phyloP scores from a whole-genome alignment of 53 echinoderm and acorn worm genomes.

The Luidia sarsii region DNA sequence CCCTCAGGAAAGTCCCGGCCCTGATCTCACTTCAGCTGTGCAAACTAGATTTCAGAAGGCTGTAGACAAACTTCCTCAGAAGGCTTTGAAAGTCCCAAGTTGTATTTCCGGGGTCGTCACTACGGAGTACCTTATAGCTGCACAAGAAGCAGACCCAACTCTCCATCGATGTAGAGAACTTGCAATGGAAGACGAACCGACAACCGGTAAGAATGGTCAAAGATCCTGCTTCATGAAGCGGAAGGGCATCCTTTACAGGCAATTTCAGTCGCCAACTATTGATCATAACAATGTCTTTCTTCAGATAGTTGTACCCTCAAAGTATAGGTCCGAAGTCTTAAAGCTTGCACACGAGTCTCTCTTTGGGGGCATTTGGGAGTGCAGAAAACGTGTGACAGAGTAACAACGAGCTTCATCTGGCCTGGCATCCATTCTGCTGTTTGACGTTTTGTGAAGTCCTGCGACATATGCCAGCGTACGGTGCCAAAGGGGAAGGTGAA shows the following conservation, averaged over 20 bases:
- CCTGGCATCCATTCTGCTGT: slow-evolving; percentile 41
- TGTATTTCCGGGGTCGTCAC: slow-evolving; percentile 35
- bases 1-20: neutral
- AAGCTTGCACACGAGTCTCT: slow-evolving; percentile 60
- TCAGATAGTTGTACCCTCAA: slow-evolving; percentile 47
- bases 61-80: slow-evolving; percentile 2
- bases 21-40: slow-evolving; percentile 15
- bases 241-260: slow-evolving; percentile 38
- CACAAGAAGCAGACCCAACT: slow-evolving; percentile 39
- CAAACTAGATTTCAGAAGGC: slow-evolving; percentile 12
- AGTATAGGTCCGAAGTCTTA: slow-evolving; percentile 33
- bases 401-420: slow-evolving; percentile 50
- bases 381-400: slow-evolving; percentile 54
- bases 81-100: slow-evolving; percentile 33
- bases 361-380: slow-evolving; percentile 51
- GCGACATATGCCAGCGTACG: slow-evolving; percentile 68
- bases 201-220: neutral
- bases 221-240: slow-evolving; percentile 2
- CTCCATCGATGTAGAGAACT: slow-evolving; percentile 29
- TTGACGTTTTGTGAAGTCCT: slow-evolving; percentile 43
- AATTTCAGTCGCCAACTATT: slow-evolving; percentile 31
- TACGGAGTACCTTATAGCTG: slow-evolving; percentile 2
- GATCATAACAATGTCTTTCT: slow-evolving; percentile 13
- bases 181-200: neutral
- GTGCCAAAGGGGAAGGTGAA: slow-evolving; percentile 37